These are phyloP conservation scores for Drosophila ustulata DNA, from an alignment of 2,888 invertebrate species.

Conservation along the genomic window DNA sequence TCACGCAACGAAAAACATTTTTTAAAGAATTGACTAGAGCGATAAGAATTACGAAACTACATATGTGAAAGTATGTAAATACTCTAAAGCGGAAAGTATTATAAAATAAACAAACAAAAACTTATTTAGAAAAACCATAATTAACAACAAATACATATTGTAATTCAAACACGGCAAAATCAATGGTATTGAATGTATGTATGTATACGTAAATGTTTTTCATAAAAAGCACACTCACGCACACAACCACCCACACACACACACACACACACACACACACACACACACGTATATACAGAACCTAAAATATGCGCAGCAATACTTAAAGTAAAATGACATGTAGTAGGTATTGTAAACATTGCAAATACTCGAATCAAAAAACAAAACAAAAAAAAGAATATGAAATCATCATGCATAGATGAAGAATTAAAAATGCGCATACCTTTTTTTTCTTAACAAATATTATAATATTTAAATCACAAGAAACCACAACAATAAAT, in stretches of 20 bases:
- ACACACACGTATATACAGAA: constrained; percentile 24
- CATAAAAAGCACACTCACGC: constrained; percentile 60
- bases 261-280: constrained; percentile 17
- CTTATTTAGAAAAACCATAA: constrained; percentile 33
- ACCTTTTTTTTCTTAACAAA: constrained; percentile 64
- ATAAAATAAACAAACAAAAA: constrained; percentile 22
- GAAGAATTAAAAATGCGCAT: constrained; percentile 42
- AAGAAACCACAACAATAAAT: constrained; percentile 73
- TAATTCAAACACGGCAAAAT: constrained; percentile 31
- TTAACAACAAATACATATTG: constrained; percentile 22
- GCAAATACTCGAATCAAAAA: constrained; percentile 15
- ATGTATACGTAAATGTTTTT: constrained; percentile 62
- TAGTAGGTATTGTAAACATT: constrained; percentile 30
- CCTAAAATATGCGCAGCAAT: constrained; percentile 29
- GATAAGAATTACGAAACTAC: constrained; percentile 51
- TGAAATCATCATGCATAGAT: constrained; percentile 37
- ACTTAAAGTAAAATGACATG: constrained; percentile 34
- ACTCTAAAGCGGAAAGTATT: constrained; percentile 43
- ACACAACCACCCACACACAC: constrained; percentile 27
- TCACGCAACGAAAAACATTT: constrained; percentile 64
- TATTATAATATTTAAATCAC: constrained; percentile 72
- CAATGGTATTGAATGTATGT: constrained; percentile 49
- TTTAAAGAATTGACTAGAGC: constrained; percentile 44
- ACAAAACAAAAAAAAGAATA: constrained; percentile 11
- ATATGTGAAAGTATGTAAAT: constrained; percentile 65